Conservation (phyloP, 2,113 vertebrate species). For the Chlorodrepanis virens region DNA sequence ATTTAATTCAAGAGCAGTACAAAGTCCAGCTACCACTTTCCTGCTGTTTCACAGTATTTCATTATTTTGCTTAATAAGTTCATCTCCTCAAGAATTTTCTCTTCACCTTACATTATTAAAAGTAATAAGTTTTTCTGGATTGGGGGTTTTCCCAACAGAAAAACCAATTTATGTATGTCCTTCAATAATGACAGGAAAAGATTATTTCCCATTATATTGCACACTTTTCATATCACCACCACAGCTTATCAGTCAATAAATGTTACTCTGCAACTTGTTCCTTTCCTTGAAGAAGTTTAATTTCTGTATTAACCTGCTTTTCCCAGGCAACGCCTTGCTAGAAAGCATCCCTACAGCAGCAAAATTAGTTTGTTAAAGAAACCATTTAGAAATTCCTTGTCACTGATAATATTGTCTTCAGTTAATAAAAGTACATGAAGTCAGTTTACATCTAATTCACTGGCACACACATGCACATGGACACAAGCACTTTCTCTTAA, state of each 20-base stretch:
- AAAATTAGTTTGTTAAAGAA: constrained; percentile 77
- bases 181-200: constrained; percentile 82
- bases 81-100: constrained; percentile 82
- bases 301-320: constrained; percentile 82
- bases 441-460: constrained; percentile 73
- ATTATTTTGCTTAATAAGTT: constrained; percentile 86
- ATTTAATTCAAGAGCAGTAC: constrained; percentile 78
- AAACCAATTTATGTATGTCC: constrained; percentile 84
- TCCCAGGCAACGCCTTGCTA: constrained; percentile 62
- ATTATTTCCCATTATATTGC: constrained; percentile 82
- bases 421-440: constrained; percentile 71
- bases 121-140: constrained; percentile 84
- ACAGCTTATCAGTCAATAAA: constrained; percentile 82
- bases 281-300: constrained; percentile 78
- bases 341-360: constrained; percentile 62
- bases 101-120: constrained; percentile 83
- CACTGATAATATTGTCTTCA: constrained; percentile 74
- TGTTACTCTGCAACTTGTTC: constrained; percentile 77
- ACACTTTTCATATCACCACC: constrained; percentile 78
- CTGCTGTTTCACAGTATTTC: constrained; percentile 79
- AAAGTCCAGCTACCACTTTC: constrained; percentile 74
- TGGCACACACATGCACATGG: not conserved
- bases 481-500: constrained; percentile 34
- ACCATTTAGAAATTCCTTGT: constrained; percentile 73
- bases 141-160: constrained; percentile 82